Percentiles rank a stretch among this genome's conserved stretches.
Evolutionary conservation across 2,113 vertebrate species (phyloP).

Genomic region (Crotalus tigris): DNA sequence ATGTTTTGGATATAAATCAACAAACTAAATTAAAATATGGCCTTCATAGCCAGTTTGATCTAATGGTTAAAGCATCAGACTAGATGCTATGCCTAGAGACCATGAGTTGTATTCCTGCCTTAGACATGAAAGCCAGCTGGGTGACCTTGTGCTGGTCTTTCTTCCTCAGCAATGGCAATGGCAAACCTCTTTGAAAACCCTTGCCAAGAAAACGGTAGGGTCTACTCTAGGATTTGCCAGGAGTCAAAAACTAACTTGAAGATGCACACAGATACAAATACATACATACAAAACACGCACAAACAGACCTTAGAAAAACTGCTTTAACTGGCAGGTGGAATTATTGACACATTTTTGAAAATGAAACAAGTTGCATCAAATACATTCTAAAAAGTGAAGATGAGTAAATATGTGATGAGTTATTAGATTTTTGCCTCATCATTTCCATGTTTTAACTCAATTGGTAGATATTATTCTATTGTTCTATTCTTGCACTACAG

Average conservation of each 20-base stretch:
- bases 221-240: background rate
- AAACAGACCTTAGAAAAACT: background rate
- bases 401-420: background rate
- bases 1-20: background rate
- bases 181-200: background rate
- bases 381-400: background rate
- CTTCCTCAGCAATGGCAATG: background rate
- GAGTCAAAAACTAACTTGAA: background rate
- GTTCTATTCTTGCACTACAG: background rate
- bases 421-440: background rate
- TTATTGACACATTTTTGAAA: background rate
- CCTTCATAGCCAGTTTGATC: background rate
- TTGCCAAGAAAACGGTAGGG: background rate
- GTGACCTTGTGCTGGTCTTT: background rate
- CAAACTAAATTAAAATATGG: background rate
- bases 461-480: background rate
- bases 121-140: background rate
- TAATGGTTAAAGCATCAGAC: background rate
- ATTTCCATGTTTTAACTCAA: background rate
- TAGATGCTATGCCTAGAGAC: background rate
- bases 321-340: background rate
- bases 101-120: background rate
- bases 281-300: background rate
- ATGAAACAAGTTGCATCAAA: background rate
- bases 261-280: background rate